Evolutionary conservation across 2,113 vertebrate genomes (phyloP).

Genomic region (Ctenomys sociabilis): DNA sequence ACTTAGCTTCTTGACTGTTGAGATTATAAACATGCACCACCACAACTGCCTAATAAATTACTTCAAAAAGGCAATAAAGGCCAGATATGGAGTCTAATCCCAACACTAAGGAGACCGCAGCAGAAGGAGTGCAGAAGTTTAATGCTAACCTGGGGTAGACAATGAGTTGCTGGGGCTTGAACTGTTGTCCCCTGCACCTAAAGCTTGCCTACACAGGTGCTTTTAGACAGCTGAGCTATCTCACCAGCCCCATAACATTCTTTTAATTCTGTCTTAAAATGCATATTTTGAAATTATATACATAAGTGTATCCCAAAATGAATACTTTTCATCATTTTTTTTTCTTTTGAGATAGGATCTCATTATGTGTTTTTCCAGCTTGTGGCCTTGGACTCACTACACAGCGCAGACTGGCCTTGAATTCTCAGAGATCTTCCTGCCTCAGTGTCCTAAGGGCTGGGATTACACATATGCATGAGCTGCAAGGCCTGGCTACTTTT

Average conservation of each 20-base stretch:
- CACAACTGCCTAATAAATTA: not conserved
- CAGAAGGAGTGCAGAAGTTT: not conserved
- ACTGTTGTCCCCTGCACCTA: too few species aligned
- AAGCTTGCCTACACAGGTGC: too few species aligned
- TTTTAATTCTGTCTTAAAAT: not conserved
- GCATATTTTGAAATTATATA: not conserved
- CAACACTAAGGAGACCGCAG: not conserved
- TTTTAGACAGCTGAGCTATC: too few species aligned
- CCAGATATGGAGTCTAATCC: not conserved
- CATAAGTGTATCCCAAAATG: not conserved
- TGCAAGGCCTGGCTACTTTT: not conserved
- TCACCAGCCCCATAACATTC: not conserved
- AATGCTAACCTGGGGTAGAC: not conserved
- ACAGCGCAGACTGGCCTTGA: not conserved
- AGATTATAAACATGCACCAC: not conserved
- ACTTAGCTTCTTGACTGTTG: not conserved
- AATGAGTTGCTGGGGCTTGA: not conserved
- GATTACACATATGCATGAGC: not conserved
- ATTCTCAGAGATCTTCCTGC: not conserved
- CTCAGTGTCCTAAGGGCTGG: not conserved
- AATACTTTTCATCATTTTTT: not conserved
- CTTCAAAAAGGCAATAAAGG: not conserved
- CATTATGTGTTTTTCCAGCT: not conserved
- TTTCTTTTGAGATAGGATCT: not conserved
- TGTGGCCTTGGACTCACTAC: not conserved